Evolutionary conservation across 2,113 vertebrate genomes (phyloP).

Genomic region (Ia io): DNA sequence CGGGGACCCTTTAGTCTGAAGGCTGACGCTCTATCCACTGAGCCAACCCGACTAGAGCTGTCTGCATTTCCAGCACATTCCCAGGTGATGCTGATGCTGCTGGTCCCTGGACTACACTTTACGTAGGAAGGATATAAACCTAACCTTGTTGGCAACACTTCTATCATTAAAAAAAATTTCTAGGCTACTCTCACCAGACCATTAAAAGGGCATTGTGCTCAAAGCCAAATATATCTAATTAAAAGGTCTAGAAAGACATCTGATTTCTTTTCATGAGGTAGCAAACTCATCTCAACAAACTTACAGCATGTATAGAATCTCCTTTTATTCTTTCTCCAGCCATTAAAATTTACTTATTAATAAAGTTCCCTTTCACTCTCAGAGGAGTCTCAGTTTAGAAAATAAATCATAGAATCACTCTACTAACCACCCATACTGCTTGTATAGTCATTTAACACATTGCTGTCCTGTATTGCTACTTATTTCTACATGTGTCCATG

Average conservation of each 20-base stretch:
- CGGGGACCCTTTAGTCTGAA: no score
- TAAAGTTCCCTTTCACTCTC: neutral
- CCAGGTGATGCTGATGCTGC: neutral
- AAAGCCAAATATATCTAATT: neutral
- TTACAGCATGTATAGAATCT: neutral
- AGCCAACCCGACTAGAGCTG: no score
- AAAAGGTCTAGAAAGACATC: neutral
- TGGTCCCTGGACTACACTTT: neutral
- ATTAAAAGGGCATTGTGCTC: slow-evolving; percentile 1
- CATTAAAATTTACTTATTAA: neutral
- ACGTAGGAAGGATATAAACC: neutral
- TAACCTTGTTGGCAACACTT: neutral
- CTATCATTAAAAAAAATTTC: neutral
- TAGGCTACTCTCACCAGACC: neutral
- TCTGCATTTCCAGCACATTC: neutral
- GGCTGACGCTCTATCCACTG: no score
- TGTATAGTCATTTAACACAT: neutral
- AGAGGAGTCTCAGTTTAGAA: neutral
- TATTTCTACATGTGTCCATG: neutral
- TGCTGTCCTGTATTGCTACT: neutral
- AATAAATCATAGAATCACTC: neutral
- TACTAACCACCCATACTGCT: neutral
- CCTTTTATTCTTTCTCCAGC: neutral
- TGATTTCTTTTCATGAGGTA: neutral
- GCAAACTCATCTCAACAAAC: neutral